phyloP scores from a whole-genome alignment of 92 coral and sea anemone genomes.

The Palythoa grandiflora region DNA sequence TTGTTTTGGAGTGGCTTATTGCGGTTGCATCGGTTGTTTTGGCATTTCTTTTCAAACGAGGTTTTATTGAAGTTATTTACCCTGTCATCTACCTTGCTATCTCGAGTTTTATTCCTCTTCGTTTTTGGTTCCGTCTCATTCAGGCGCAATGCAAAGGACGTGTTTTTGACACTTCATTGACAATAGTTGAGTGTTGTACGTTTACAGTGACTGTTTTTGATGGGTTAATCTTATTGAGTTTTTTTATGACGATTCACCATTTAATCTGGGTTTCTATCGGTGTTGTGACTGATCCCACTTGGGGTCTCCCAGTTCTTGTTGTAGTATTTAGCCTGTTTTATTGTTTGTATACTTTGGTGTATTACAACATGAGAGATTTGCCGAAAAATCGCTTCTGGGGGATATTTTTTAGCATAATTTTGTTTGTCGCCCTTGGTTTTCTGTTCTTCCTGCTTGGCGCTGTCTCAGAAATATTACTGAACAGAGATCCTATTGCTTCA shows the following conservation, averaged over 20 bases:
- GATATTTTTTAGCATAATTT: background rate
- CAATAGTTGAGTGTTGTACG: background rate
- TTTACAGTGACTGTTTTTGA: background rate
- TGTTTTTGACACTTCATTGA: background rate
- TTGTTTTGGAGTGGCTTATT: too few species aligned
- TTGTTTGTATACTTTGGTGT: background rate
- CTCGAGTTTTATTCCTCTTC: background rate
- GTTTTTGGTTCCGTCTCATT: background rate
- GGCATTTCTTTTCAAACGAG: too few species aligned
- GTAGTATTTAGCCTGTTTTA: background rate
- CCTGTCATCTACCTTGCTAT: background rate
- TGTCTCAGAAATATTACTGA: background rate
- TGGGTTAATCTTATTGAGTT: background rate
- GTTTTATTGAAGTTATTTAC: background rate
- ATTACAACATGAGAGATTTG: background rate
- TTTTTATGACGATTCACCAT: slow-evolving; percentile 32
- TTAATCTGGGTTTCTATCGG: slow-evolving; percentile 42
- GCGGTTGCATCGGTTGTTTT: too few species aligned
- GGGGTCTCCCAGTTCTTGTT: slow-evolving; percentile 47
- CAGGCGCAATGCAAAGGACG: background rate
- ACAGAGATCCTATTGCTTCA: background rate
- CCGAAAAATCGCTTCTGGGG: background rate
- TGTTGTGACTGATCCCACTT: slow-evolving; percentile 46
- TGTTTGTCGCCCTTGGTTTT: background rate
- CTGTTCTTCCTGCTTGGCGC: background rate